Percentiles rank a stretch among this genome's conserved stretches.
Evolutionary conservation across 2,113 vertebrate genomes (phyloP).

Genomic region (Podarcis muralis): DNA sequence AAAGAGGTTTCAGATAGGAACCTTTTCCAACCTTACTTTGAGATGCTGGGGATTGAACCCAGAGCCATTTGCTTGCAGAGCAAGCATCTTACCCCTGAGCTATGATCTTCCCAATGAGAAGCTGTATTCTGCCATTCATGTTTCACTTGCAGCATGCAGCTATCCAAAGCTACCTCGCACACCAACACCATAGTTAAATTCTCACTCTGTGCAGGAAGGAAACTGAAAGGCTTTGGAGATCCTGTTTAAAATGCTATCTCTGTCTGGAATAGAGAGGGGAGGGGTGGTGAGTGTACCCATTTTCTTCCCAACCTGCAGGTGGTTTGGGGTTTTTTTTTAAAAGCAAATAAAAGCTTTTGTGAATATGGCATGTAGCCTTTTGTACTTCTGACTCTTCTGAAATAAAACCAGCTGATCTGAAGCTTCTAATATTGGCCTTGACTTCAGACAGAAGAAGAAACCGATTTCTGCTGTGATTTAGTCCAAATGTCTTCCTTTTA

Average conservation of each 20-base stretch:
- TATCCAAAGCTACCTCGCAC: not conserved
- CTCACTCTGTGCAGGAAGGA: accelerated
- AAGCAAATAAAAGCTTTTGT: not conserved
- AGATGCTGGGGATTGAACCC: not conserved
- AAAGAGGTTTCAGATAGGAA: not conserved
- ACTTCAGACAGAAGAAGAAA: not conserved
- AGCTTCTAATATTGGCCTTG: not conserved
- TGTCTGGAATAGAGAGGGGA: not conserved
- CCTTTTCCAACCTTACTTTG: too few relatives aligned
- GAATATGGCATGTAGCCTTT: not conserved
- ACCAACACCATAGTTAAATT: not conserved
- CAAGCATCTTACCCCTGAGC: not conserved
- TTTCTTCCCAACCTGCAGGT: not conserved
- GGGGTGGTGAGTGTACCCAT: not conserved
- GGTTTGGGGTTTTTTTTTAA: not conserved
- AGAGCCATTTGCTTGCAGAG: not conserved
- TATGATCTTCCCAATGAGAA: not conserved
- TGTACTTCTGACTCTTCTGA: not conserved
- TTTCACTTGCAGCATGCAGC: not conserved
- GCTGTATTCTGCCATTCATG: not conserved
- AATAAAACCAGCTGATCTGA: not conserved
- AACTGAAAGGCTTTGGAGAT: not conserved
- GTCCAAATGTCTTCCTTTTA: not conserved
- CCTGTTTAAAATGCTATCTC: not conserved
- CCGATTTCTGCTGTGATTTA: not conserved